phyloP scores from a whole-genome alignment of 2,797 vertebrate genomes.

The Jordanella pulchra region DNA sequence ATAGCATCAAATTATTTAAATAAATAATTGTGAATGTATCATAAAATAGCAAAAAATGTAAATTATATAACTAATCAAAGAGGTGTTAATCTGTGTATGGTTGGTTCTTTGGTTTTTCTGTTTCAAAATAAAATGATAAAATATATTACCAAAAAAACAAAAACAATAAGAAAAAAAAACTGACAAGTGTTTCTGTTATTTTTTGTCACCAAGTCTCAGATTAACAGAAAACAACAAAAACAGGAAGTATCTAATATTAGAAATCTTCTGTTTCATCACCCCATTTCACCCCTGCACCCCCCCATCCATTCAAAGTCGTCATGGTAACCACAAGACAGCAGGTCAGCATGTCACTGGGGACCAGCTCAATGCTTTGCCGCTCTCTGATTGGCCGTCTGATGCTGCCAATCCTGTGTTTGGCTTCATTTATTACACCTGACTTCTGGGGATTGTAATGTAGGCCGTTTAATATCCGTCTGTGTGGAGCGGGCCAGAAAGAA shows the following conservation, averaged over 20 bases:
- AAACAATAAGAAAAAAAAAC: background rate
- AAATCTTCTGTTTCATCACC: conserved; percentile 20
- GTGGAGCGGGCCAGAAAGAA: conserved; percentile 47
- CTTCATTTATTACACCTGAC: conserved; percentile 28
- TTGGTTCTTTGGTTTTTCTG: too few species aligned
- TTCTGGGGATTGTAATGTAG: conserved; percentile 47
- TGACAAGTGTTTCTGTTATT: too few species aligned
- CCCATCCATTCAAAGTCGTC: conserved; percentile 61
- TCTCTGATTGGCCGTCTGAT: conserved; percentile 67
- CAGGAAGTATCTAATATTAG: conserved; percentile 39
- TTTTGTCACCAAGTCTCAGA: background rate
- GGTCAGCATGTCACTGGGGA: conserved; percentile 77
- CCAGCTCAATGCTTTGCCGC: conserved; percentile 37
- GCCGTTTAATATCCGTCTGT: conserved; percentile 55
- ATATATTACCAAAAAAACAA: too few species aligned
- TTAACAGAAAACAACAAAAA: conserved; percentile 16
- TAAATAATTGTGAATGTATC: too few species aligned
- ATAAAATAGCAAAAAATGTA: too few species aligned
- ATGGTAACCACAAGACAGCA: conserved; percentile 73
- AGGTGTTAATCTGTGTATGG: too few species aligned
- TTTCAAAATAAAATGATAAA: too few species aligned
- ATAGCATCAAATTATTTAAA: too few species aligned
- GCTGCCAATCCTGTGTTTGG: conserved; percentile 41
- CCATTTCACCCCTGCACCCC: conserved; percentile 16
- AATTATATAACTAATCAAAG: too few species aligned